Base-by-base conservation (phyloP, 2,888 invertebrate genomes). In the Meta bourneti region DNA sequence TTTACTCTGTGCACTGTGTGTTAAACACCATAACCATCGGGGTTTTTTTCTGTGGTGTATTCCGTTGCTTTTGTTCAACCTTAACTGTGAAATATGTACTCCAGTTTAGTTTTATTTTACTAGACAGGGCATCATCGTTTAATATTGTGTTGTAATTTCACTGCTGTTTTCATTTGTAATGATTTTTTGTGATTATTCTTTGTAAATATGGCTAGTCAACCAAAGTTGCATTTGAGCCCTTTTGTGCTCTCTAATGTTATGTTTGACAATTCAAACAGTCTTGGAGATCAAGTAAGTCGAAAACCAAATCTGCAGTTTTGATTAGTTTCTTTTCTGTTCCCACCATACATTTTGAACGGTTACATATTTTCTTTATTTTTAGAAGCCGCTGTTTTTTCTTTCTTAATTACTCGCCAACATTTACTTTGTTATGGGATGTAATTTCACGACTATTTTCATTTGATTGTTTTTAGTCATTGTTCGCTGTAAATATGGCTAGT, bases 191-290 rank as follows among this genome's bases (percentile, higher is more conserved):
- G n/a, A 52, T 20, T 70, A 13, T 49, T 70, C 48, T 9, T 34
- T 61, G 13, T n/a, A 20, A 75, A 6, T 6, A 84, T 84, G 84
- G 75, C 87, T 54, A 19, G 13, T 7, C 20, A 51, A n/a, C 87
- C 87, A n/a, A 87, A 87, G 51, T 9, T 87, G 19, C 79, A 79
- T 80, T 72, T 87, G 79, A 87, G 87, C 20, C 87, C 87, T 34
- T 87, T 87, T 87, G 87, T 87, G 51, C 79, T 87, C 54, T 87
- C 87, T 7, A 87, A 79, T 71, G 71, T 74, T 16, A 87, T 87
- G 87, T 87, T 87, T 48, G 87, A 87, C 20, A 87, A 80, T 54
- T 79, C 87, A 16, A 87, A 87, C n/a, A 80, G 87, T 71, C 7
- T 52, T 34, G 87, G 87, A 9, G 87, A 87, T 80, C 87, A 87